These are phyloP conservation scores for Nibea albiflora DNA, from an alignment of 2,113 vertebrate genomes.

Conservation along the genomic window DNA sequence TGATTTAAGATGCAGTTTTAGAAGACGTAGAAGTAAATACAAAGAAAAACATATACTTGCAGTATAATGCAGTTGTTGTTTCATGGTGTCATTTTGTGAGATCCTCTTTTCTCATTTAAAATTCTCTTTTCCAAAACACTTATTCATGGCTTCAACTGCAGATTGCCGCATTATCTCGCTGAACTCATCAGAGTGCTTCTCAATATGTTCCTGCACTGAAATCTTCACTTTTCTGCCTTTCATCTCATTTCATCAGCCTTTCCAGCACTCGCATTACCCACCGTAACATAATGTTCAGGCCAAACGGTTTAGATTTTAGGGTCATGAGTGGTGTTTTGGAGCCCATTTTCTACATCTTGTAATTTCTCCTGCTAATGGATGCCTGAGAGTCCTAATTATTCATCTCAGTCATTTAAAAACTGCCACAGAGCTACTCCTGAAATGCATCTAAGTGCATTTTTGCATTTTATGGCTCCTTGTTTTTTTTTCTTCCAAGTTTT, in stretches of 20 bases:
- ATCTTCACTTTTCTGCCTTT: neutral
- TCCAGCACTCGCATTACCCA: conserved; percentile 3
- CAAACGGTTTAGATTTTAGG: conserved; percentile 36
- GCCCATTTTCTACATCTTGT: conserved; percentile 57
- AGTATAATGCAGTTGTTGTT: neutral
- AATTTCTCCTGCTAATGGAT: conserved; percentile 71
- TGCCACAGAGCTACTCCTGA: conserved; percentile 53
- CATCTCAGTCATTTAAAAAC: conserved; percentile 58
- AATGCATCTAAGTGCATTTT: conserved; percentile 67
- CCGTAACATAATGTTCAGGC: conserved; percentile 28
- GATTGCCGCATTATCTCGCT: neutral
- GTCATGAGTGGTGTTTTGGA: conserved; percentile 44
- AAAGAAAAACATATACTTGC: neutral
- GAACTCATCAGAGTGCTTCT: conserved; percentile 18
- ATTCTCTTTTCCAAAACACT: neutral
- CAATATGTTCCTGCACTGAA: conserved; percentile 5
- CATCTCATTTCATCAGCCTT: conserved; percentile 26
- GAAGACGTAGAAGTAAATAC: neutral
- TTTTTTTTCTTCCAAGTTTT: conserved; percentile 65
- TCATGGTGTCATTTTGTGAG: neutral
- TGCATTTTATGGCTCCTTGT: conserved; percentile 70
- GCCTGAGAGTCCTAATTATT: conserved; percentile 72
- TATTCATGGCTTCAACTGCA: neutral
- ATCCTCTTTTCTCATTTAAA: too few species aligned
- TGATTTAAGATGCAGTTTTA: neutral